Conservation (phyloP, 2,797 vertebrate genomes). For the Eidolon dupreanum region DNA sequence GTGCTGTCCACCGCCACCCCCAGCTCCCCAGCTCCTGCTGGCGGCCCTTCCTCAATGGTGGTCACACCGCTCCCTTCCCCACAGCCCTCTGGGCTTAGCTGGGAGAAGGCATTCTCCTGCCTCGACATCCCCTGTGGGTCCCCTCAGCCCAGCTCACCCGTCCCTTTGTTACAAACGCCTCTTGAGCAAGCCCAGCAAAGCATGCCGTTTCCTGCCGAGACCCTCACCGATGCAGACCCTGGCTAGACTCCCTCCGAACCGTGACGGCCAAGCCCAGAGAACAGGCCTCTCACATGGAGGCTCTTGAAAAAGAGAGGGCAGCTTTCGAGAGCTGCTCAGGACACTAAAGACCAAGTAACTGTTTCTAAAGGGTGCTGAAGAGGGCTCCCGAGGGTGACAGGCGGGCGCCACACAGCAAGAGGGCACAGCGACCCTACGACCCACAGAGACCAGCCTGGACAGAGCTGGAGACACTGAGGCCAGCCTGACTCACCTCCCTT, state of each 20-base stretch:
- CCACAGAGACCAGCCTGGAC: not conserved
- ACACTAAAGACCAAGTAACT: not conserved
- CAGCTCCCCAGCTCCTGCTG: not conserved
- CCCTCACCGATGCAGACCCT: not conserved
- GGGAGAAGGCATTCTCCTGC: not conserved
- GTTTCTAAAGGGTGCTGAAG: not conserved
- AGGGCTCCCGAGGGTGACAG: rapidly evolving
- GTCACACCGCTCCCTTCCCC: not conserved
- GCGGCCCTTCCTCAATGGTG: not conserved
- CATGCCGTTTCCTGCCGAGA: not conserved
- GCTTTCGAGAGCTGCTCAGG: not conserved
- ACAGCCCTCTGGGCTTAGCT: too few species aligned
- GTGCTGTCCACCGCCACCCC: not conserved
- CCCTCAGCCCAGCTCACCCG: not conserved
- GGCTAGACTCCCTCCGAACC: too few species aligned
- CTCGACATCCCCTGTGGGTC: not conserved
- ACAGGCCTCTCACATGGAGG: not conserved
- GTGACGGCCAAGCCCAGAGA: not conserved
- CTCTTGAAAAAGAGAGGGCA: not conserved
- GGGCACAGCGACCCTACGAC: rapidly evolving
- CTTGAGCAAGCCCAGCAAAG: not conserved
- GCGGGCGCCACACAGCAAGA: not conserved
- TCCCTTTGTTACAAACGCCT: not conserved
- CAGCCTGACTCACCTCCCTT: not conserved
- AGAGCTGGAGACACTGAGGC: not conserved